phyloP scores from a whole-genome alignment of 2,797 vertebrate genomes.

The Sebastes taczanowskii region DNA sequence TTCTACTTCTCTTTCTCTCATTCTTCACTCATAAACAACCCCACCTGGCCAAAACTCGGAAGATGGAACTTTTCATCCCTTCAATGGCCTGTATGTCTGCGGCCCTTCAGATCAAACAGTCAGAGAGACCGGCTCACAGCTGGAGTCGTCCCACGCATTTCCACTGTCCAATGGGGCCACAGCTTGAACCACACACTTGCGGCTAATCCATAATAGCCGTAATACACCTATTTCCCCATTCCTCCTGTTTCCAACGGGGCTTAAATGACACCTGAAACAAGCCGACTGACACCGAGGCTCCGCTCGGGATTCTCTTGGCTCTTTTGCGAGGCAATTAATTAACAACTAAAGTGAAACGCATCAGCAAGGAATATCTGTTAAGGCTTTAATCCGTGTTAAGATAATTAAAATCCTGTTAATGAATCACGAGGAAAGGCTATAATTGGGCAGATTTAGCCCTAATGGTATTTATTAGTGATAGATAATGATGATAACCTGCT shows the following conservation, averaged over 20 bases:
- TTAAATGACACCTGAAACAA: not conserved
- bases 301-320: conserved; percentile 8
- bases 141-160: conserved; percentile 12
- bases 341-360: not conserved
- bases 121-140: conserved; percentile 79
- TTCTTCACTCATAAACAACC: conserved; percentile 31
- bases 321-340: conserved; percentile 34
- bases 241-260: not conserved
- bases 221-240: no score
- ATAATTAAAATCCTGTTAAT: conserved; percentile 50
- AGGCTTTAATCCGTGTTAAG: conserved; percentile 29
- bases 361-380: conserved; percentile 25
- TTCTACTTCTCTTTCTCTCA: not conserved
- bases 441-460: conserved; percentile 18
- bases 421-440: conserved; percentile 22
- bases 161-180: not conserved
- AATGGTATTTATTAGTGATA: conserved; percentile 23
- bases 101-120: conserved; percentile 85
- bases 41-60: conserved; percentile 59
- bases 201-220: not conserved
- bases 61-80: conserved; percentile 90
- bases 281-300: not conserved
- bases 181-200: not conserved
- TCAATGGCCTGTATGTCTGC: conserved; percentile 90
- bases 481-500: conserved; percentile 15